Conservation (phyloP, 2,888 invertebrate genomes). For the Morpho achilles region DNA sequence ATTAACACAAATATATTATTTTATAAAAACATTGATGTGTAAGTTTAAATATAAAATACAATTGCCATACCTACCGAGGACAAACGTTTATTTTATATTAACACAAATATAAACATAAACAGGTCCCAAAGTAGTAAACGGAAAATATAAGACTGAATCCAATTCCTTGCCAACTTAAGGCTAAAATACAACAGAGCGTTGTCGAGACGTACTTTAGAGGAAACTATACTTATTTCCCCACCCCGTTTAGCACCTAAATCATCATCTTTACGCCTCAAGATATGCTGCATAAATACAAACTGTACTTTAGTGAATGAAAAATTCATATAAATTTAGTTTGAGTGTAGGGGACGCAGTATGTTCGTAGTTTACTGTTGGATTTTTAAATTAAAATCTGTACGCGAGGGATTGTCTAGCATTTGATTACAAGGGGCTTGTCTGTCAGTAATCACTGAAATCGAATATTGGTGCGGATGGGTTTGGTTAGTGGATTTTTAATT, state of each 20-base stretch:
- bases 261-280: constrained; percentile 12
- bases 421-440: constrained; percentile 29
- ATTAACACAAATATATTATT: too few species aligned
- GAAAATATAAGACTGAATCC: not conserved
- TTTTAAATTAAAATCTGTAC: constrained; percentile 59
- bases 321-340: constrained; percentile 42
- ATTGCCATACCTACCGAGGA: too few species aligned
- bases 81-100: too few species aligned
- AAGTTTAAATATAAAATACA: too few species aligned
- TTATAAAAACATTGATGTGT: too few species aligned
- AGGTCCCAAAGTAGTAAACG: not conserved
- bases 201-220: not conserved
- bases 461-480: constrained; percentile 14
- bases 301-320: constrained; percentile 37
- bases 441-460: constrained; percentile 23
- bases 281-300: constrained; percentile 1
- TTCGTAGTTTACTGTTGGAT: constrained; percentile 63
- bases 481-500: constrained; percentile 9
- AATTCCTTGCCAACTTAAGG: not conserved
- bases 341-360: constrained; percentile 15
- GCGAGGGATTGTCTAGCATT: constrained; percentile 44
- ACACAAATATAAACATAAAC: too few species aligned
- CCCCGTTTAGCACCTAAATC: constrained; percentile 12
- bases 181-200: not conserved
- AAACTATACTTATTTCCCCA: constrained; percentile 6